These are phyloP conservation scores for Channa maculata DNA, from an alignment of 2,113 vertebrate genomes.

Conservation along the genomic window DNA sequence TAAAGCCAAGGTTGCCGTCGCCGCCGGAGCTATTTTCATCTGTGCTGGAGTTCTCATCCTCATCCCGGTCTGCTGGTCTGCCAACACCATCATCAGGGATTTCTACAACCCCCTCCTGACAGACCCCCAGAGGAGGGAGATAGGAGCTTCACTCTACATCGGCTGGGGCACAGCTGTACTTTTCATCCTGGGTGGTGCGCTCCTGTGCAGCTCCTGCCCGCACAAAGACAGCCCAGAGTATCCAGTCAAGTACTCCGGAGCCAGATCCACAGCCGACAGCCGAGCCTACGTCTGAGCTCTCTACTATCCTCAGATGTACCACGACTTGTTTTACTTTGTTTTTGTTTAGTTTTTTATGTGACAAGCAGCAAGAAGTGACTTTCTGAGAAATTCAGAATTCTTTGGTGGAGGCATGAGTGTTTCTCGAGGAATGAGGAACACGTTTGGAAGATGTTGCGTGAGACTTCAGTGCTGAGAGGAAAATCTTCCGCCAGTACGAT, in stretches of 20 bases:
- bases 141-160: slow-evolving; percentile 90
- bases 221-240: slow-evolving; percentile 80
- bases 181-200: slow-evolving; percentile 87
- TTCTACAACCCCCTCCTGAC: slow-evolving; percentile 88
- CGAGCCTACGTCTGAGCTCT: slow-evolving; percentile 77
- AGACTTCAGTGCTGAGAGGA: background rate
- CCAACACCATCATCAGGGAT: slow-evolving; percentile 89
- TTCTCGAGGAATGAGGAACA: slow-evolving; percentile 19
- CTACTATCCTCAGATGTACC: slow-evolving; percentile 24
- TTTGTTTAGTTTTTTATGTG: background rate
- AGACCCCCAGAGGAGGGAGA: slow-evolving; percentile 78
- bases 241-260: slow-evolving; percentile 73
- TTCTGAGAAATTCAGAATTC: slow-evolving; percentile 6
- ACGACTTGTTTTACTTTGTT: slow-evolving; percentile 7
- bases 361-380: background rate
- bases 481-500: background rate
- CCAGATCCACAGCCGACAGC: slow-evolving; percentile 73
- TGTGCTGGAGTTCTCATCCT: slow-evolving; percentile 85
- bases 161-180: slow-evolving; percentile 89
- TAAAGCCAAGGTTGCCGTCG: slow-evolving; percentile 88
- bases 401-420: background rate
- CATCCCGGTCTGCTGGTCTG: slow-evolving; percentile 91
- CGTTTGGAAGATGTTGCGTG: background rate
- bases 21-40: slow-evolving; percentile 87
- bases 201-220: slow-evolving; percentile 92